These are phyloP conservation scores for Hirundo rustica DNA, from an alignment of 2,797 vertebrate species.

Conservation along the genomic window DNA sequence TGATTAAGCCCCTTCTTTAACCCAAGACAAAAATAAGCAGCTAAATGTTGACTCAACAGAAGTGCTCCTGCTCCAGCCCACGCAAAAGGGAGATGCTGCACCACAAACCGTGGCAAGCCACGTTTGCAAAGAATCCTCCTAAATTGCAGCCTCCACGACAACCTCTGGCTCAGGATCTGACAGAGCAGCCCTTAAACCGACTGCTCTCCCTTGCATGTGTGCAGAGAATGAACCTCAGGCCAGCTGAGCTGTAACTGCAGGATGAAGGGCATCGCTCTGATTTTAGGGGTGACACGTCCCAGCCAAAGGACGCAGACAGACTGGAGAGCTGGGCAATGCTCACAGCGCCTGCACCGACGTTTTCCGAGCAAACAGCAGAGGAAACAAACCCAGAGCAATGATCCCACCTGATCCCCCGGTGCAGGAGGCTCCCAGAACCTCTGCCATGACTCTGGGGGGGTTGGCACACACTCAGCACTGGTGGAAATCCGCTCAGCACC, in stretches of 20 bases:
- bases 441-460: neutral
- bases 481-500: neutral
- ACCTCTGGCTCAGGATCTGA: neutral
- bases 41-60: neutral
- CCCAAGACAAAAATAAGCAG: conserved; percentile 10
- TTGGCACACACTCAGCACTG: neutral
- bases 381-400: neutral
- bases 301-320: neutral
- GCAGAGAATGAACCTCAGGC: neutral
- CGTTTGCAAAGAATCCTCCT: conserved; percentile 1
- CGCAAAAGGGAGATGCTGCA: neutral
- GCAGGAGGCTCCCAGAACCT: neutral
- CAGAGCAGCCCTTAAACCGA: neutral
- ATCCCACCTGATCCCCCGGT: neutral
- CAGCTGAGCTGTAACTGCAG: neutral
- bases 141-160: neutral
- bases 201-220: neutral
- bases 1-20: neutral
- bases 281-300: neutral
- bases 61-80: neutral
- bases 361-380: neutral
- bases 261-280: neutral
- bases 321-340: neutral
- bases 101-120: neutral
- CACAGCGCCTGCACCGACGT: neutral